phyloP scores from a whole-genome alignment of 2,797 vertebrate genomes.

The Pseudochromis fuscus region DNA sequence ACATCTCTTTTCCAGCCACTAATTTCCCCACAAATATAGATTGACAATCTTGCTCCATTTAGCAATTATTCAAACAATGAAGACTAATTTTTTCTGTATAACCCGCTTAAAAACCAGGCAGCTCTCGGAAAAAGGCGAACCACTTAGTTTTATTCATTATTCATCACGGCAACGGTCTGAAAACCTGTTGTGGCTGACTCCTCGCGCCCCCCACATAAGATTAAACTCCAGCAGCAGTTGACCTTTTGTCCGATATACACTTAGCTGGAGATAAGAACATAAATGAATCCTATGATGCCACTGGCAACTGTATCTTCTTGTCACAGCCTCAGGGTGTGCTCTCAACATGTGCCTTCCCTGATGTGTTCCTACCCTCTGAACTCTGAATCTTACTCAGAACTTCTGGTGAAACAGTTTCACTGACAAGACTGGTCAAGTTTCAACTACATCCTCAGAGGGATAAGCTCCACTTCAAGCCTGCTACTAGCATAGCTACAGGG shows the following conservation, averaged over 20 bases:
- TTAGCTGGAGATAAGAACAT: constrained; percentile 27
- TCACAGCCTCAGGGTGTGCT: constrained; percentile 19
- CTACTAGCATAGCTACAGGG: background rate
- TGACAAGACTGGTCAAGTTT: background rate
- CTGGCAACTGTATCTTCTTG: constrained; percentile 7
- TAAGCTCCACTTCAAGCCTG: background rate
- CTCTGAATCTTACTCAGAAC: constrained; percentile 6
- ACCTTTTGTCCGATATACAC: constrained; percentile 51
- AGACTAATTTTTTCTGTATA: constrained; percentile 16
- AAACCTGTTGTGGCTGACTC: constrained; percentile 27
- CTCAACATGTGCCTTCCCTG: background rate
- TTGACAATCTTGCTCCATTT: constrained; percentile 45
- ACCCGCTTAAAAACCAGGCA: constrained; percentile 34
- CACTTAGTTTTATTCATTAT: constrained; percentile 24
- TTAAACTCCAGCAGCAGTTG: constrained; percentile 27
- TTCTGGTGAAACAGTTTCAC: background rate
- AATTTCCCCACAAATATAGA: constrained; percentile 38
- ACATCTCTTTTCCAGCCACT: constrained; percentile 30
- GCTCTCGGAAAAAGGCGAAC: constrained; percentile 22
- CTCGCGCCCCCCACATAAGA: constrained; percentile 23
- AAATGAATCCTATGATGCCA: constrained; percentile 25
- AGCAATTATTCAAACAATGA: constrained; percentile 55
- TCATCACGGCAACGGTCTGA: background rate
- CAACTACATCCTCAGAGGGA: background rate
- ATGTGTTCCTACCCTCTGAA: constrained; percentile 2